These are phyloP conservation scores for Colletes gigas DNA, from an alignment of 1,140 invertebrate species.

Conservation along the genomic window DNA sequence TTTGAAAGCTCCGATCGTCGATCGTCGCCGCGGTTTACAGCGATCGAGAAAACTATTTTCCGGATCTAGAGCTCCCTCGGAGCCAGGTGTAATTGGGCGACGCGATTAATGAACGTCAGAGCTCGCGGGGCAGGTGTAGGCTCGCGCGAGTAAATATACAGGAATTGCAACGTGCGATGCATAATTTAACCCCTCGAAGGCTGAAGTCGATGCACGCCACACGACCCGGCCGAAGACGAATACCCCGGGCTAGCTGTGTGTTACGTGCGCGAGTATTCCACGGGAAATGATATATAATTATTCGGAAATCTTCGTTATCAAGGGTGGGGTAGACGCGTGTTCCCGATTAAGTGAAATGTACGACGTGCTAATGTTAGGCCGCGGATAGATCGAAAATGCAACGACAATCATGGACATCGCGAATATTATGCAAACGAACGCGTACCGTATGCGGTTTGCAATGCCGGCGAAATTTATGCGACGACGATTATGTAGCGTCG, in stretches of 20 bases:
- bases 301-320: slow-evolving; percentile 18
- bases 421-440: background rate
- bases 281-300: slow-evolving; percentile 26
- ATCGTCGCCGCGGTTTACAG: too few species aligned
- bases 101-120: slow-evolving; percentile 57
- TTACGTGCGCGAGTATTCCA: background rate
- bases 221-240: slow-evolving; percentile 17
- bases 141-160: slow-evolving; percentile 23
- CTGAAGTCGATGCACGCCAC: slow-evolving; percentile 23
- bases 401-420: background rate
- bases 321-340: background rate
- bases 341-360: slow-evolving; percentile 12
- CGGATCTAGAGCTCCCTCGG: background rate
- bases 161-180: slow-evolving; percentile 24
- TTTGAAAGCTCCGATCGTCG: background rate
- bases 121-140: slow-evolving; percentile 47
- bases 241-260: background rate
- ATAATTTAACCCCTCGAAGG: slow-evolving; percentile 31
- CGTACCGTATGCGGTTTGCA: background rate
- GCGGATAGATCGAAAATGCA: background rate
- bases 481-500: background rate
- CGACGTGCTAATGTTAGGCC: background rate
- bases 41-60: too few species aligned
- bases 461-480: background rate
- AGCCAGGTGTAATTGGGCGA: background rate